Evolutionary conservation across 2,888 invertebrate genomes (phyloP), one percentile per base, ranked within the genome.

Genomic region (Salpingus planirostris): DNA sequence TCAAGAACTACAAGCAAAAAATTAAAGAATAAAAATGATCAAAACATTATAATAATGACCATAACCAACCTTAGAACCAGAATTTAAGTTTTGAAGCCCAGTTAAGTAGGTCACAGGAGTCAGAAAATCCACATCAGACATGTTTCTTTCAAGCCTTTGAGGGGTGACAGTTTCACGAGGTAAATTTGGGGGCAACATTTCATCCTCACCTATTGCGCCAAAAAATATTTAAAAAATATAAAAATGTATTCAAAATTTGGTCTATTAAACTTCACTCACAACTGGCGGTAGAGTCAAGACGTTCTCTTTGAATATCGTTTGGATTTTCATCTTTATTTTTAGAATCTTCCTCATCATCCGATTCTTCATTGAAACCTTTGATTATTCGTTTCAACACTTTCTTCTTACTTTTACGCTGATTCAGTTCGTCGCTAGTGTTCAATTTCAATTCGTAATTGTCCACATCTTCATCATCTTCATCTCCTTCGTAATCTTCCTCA

Each of bases 81-180:
- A 59, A 25, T 58, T 53, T 31, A 64, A 53, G 41, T 56, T 62
- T 42, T 62, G 63, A 13, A 66, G 47, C 15, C 66, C 53, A 33
- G 67, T 53, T 14, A 70, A 52, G 42, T 67, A 68, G 2, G 63
- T 60, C 34, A 67, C 57, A 1, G 70, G 70, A 3, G 70, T 69
- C 22, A 69, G 31, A 47, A 70, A 65, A 37, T 61, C 61, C 3
- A 60, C 49, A 26, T 57, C 55, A 1, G 54, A 48, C 38, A 52
- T 54, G 14, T 37, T 27, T 25, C 24, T 21, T 6, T 30, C 33
- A 11, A 24, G 8, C 18, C 18, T 12, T 21, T 29, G 43, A 7
- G 53, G 59, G 8, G 57, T 58, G 40, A 48, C 44, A 23, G 44
- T 42, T 13, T 40, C 47, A 33, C 42, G 47, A 8, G 46, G 53